Evolutionary conservation across 2,888 invertebrate genomes (phyloP), one percentile per base, ranked within the genome.

Genomic region (Drosophila helvetica): DNA sequence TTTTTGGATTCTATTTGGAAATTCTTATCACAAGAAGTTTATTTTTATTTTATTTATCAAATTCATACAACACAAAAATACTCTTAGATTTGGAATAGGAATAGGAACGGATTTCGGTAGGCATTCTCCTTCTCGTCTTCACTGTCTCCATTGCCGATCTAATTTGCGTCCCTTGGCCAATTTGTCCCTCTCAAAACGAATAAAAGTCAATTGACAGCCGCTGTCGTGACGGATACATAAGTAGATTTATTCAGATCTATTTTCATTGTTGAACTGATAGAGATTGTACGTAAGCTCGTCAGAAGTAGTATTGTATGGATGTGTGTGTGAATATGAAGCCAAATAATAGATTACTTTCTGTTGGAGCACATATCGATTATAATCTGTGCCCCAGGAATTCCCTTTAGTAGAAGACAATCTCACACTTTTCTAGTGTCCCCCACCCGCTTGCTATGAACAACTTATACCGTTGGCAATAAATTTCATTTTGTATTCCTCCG

Each of bases 231-330:
- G 22, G 54, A 57, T 55, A 53, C 27, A 19, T 19, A 69, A 74
- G 68, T 58, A 48, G 55, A 66, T 66, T 66, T 65, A 65, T 66
- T 54, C 30, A 18, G 53, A 51, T 63, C 48, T 65, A 45, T 62
- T 75, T 43, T 27, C 54, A 57, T 57, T 42, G 47, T 10, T 30
- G 15, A 59, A 64, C 60, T 70, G 78, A 83, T 70, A 74, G 74
- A 58, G n/a, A 59, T 27, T 59, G 46, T 19, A 22, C 33, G 33
- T 33, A 12, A 30, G 30, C 3, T 10, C 8, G 30, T 9, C n/a
- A n/a, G n/a, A 30, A 30, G 9, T 48, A 47, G 47, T 27, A 12
- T 33, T 15, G 7, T 6, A 2, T 56, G 56, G n/a, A n/a, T 9
- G 51, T 19, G 10, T 18, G 17, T 19, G 10, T 8, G 15, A 17